Conservation (phyloP, 2,113 vertebrate genomes). For the Lepisosteus oculatus region DNA sequence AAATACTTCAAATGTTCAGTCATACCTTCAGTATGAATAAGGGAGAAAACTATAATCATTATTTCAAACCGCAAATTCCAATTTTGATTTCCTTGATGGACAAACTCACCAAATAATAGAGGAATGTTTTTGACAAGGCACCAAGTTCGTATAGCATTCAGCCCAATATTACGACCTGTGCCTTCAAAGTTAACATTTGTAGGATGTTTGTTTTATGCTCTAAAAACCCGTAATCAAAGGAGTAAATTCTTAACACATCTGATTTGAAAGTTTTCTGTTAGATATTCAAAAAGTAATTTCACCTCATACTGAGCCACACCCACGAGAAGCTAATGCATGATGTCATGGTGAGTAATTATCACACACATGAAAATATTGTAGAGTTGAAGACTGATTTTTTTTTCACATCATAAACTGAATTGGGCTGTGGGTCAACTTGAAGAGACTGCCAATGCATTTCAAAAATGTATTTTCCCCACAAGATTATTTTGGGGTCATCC, state of each 20-base stretch:
- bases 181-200: slow-evolving; percentile 32
- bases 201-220: slow-evolving; percentile 24
- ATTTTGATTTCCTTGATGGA: slow-evolving; percentile 29
- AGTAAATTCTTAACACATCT: slow-evolving; percentile 22
- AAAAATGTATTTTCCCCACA: slow-evolving; percentile 3
- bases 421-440: slow-evolving; percentile 26
- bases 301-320: slow-evolving; percentile 32
- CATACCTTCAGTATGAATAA: slow-evolving; percentile 25
- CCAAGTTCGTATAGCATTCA: slow-evolving; percentile 29
- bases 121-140: slow-evolving; percentile 35
- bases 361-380: slow-evolving; percentile 32
- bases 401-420: slow-evolving; percentile 23
- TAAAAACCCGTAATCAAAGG: slow-evolving; percentile 30
- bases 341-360: slow-evolving; percentile 28
- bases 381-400: slow-evolving; percentile 21
- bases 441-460: slow-evolving; percentile 21
- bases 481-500: slow-evolving; percentile 23
- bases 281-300: slow-evolving; percentile 32
- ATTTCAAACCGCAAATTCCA: slow-evolving; percentile 32
- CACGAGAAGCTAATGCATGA: slow-evolving; percentile 35
- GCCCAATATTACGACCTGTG: slow-evolving; percentile 22
- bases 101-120: slow-evolving; percentile 32
- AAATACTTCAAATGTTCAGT: slow-evolving; percentile 29
- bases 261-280: slow-evolving; percentile 8
- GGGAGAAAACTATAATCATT: slow-evolving; percentile 24